Evolutionary conservation across 2,113 vertebrate genomes (phyloP), one percentile per base, ranked within the genome.

Genomic region (Epinephelus lanceolatus): DNA sequence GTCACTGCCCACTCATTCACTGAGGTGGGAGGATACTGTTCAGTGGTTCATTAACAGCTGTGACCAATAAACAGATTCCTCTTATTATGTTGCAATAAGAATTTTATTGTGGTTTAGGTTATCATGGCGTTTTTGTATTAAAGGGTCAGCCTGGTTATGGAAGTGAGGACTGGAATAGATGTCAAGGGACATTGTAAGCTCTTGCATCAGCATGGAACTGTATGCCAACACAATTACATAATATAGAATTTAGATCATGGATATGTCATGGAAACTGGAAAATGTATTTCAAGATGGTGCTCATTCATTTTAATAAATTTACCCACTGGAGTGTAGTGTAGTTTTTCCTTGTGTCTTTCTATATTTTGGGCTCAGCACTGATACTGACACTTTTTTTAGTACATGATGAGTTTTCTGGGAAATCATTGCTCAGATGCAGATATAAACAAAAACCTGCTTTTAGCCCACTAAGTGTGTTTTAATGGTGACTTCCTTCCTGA

Each of bases 401-500:
- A 45, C 53, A n/a, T 45, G 10, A 10, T 9, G 2, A 27, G 27
- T 66, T 70, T 17, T 2, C 6, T 62, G 8, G 42, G 30, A 84
- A 68, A 40, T 51, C 2, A 12, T 59, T 23, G 3, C 42, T 51
- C 21, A 37, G 30, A 78, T 52, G 12, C 56, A 49, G 17, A 80
- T 73, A 13, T 13, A 80, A 82, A 78, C 27, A 62, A 56, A 11
- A 65, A 4, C 2, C 37, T 57, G 21, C 25, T 77, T 71, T 70
- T 69, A 57, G 60, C 40, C 56, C 42, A 6, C 27, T 69, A 6
- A 15, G 60, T 52, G 6, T 79, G 18, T 81, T 66, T 76, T 86
- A 73, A 72, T 76, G 33, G 6, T 17, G 1, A 76, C 77, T 89
- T 93, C 89, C 91, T 75, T 93, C 89, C 92, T 83, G 63, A 72